Evolutionary conservation across 2,113 vertebrate genomes (phyloP).

Genomic region (Dunckerocampus dactyliophorus): DNA sequence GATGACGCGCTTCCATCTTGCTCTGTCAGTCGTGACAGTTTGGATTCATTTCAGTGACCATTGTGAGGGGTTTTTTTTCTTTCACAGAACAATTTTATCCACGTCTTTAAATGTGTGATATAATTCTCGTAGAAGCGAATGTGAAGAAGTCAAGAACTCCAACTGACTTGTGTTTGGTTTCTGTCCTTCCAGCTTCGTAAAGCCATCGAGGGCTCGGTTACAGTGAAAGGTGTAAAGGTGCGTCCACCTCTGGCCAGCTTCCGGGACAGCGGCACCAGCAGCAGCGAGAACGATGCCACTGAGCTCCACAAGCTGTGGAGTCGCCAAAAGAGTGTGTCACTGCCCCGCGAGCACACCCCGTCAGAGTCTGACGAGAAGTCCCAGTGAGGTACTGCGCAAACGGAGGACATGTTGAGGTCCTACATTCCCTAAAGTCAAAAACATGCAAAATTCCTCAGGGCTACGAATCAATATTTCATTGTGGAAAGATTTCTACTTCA

Average conservation of each 20-base stretch:
- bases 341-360: constrained; percentile 80
- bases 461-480: constrained; percentile 47
- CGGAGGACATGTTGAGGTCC: constrained; percentile 16
- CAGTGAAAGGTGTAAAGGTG: constrained; percentile 88
- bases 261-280: constrained; percentile 87
- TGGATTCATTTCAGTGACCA: no score
- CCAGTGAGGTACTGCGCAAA: constrained; percentile 57
- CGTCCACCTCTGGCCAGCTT: constrained; percentile 93
- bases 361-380: constrained; percentile 83
- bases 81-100: no score
- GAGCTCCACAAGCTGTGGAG: constrained; percentile 93
- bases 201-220: constrained; percentile 94
- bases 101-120: no score
- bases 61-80: no score
- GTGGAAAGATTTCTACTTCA: constrained; percentile 33
- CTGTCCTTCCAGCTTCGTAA: constrained; percentile 81
- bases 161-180: constrained; percentile 11
- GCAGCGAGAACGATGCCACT: constrained; percentile 87
- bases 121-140: no score
- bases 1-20: no score
- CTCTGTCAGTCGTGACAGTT: no score
- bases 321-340: constrained; percentile 79
- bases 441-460: constrained; percentile 51
- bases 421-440: constrained; percentile 43
- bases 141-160: not conserved